Conservation (phyloP, 2,113 vertebrate species). For the Tapirus terrestris region DNA sequence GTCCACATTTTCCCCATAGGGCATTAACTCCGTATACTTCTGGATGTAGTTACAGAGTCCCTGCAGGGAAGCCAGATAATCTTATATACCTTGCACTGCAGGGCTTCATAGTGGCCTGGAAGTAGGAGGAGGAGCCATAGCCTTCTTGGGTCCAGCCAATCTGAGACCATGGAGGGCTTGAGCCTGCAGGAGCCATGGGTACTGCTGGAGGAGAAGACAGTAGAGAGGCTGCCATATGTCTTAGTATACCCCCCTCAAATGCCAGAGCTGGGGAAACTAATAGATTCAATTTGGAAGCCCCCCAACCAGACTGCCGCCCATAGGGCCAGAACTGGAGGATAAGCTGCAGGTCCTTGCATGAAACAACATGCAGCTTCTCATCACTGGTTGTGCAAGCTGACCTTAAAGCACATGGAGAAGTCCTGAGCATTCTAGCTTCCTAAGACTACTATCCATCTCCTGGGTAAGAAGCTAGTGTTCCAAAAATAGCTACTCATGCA, state of each 20-base stretch:
- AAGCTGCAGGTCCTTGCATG: neutral
- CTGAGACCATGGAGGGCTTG: neutral
- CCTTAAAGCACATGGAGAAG: neutral
- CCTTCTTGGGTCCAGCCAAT: neutral
- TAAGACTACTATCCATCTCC: neutral
- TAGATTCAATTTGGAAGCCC: neutral
- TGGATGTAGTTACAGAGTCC: neutral
- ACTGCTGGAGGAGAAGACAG: neutral
- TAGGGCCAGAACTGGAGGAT: neutral
- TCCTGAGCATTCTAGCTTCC: neutral
- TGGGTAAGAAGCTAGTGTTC: neutral
- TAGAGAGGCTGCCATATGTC: neutral
- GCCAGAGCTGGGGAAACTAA: neutral
- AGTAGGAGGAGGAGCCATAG: neutral
- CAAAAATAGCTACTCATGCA: neutral
- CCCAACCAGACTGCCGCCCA: too few species aligned
- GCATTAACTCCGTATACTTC: neutral
- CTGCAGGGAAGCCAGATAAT: neutral
- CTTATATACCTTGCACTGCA: neutral
- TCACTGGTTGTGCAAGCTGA: neutral
- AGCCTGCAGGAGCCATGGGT: neutral
- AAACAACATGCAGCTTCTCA: neutral
- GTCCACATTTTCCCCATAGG: neutral
- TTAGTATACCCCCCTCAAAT: neutral
- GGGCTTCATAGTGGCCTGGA: neutral